phyloP scores from a whole-genome alignment of 2,888 invertebrate genomes.

The Drosophila barbarae region DNA sequence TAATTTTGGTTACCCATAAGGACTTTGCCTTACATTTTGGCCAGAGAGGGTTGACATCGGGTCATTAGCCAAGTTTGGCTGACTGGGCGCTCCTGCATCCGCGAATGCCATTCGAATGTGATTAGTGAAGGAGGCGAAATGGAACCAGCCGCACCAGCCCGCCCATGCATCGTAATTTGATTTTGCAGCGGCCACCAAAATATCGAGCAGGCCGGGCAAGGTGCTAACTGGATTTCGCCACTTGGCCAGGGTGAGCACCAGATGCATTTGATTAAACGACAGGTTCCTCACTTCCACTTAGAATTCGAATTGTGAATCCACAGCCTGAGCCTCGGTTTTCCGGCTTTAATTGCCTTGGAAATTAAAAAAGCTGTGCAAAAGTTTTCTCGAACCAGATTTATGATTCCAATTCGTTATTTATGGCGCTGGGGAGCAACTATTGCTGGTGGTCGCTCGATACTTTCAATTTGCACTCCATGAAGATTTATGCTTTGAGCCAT shows the following conservation, averaged over 20 bases:
- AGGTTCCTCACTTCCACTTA: slow-evolving; percentile 4
- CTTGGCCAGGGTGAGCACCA: slow-evolving; percentile 33
- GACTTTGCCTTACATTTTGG: not conserved
- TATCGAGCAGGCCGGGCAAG: slow-evolving; percentile 44
- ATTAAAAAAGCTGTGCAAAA: slow-evolving; percentile 61
- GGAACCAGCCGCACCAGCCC: not conserved
- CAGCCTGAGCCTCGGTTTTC: not conserved
- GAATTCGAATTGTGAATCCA: not conserved
- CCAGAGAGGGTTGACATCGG: not conserved
- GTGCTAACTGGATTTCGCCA: slow-evolving; percentile 34
- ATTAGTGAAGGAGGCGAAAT: slow-evolving; percentile 46
- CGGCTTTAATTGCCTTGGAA: slow-evolving; percentile 65
- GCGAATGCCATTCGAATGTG: slow-evolving; percentile 70
- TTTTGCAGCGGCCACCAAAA: slow-evolving; percentile 46
- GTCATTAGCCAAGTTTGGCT: slow-evolving; percentile 63
- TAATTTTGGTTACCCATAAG: not conserved
- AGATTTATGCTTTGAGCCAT: slow-evolving; percentile 59
- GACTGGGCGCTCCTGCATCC: slow-evolving; percentile 30
- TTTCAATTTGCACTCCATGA: slow-evolving; percentile 57
- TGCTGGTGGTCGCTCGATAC: slow-evolving; percentile 17
- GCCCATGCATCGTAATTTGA: slow-evolving; percentile 58
- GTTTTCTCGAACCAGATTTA: slow-evolving; percentile 58
- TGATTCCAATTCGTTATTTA: slow-evolving; percentile 70
- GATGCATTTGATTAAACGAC: slow-evolving; percentile 67
- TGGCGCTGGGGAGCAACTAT: slow-evolving; percentile 15